Percentiles rank a stretch among this genome's conserved stretches.
These are phyloP conservation scores for Florisuga fusca DNA, from an alignment of 2,797 vertebrate species.

Conservation along the genomic window DNA sequence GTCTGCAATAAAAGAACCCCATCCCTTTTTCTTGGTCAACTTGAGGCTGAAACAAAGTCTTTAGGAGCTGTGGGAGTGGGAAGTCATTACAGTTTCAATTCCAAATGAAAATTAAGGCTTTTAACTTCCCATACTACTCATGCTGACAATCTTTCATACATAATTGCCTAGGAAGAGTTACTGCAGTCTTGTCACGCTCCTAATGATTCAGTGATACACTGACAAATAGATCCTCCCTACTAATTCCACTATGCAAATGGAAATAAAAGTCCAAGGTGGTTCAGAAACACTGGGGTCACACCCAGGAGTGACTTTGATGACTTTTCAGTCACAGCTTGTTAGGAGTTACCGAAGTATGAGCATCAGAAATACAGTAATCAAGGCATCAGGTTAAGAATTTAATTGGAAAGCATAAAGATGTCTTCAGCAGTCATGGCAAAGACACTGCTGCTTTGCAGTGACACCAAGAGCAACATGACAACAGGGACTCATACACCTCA, in stretches of 20 bases:
- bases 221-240: conserved; percentile 53
- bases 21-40: conserved; percentile 35
- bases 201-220: background rate
- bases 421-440: background rate
- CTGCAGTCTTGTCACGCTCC: conserved; percentile 46
- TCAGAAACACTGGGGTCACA: conserved; percentile 37
- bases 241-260: background rate
- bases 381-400: conserved; percentile 11
- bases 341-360: background rate
- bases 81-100: conserved; percentile 52
- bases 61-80: conserved; percentile 36
- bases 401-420: conserved; percentile 4
- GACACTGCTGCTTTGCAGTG: background rate
- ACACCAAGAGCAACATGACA: background rate
- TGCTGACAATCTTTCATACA: conserved; percentile 54
- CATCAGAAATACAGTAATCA: conserved; percentile 11
- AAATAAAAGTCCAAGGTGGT: conserved; percentile 33
- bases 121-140: conserved; percentile 41
- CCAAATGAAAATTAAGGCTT: conserved; percentile 60
- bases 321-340: conserved; percentile 18
- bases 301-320: background rate
- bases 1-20: background rate
- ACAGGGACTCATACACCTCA: background rate
- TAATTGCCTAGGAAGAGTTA: conserved; percentile 70
- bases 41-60: conserved; percentile 36